A percentile compares a stretch with the other conserved stretches of the same genome.
Conservation (phyloP, 1,140 invertebrate genomes). For the Heterodera carotae region DNA sequence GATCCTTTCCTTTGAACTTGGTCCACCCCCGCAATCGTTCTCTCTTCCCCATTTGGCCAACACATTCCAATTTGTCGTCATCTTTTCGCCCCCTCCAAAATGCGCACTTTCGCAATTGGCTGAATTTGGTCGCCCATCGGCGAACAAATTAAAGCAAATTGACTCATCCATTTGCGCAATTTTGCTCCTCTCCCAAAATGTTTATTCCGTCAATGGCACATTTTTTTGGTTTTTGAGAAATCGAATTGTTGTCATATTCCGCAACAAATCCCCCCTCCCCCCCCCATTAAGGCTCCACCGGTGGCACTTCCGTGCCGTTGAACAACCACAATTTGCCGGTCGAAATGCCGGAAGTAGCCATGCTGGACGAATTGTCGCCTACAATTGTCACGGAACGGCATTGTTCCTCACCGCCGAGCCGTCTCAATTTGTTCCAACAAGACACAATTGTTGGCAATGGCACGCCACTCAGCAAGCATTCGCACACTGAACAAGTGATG, state of each 20-base stretch:
- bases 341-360: constrained; percentile 39
- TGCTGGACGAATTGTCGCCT: constrained; percentile 58
- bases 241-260: no score
- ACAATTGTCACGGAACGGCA: constrained; percentile 27
- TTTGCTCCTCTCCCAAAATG: no score
- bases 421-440: constrained; percentile 61
- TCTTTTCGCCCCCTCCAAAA: neutral
- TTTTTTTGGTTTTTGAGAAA: no score
- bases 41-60: no score
- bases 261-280: no score
- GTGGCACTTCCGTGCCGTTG: neutral
- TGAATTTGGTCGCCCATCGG: neutral
- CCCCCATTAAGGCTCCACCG: constrained; percentile 29
- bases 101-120: neutral
- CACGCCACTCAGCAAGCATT: constrained; percentile 59
- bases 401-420: constrained; percentile 56
- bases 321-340: constrained; percentile 17
- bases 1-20: no score
- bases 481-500: constrained; percentile 62
- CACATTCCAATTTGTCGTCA: no score
- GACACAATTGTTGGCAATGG: constrained; percentile 57
- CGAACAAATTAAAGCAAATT: neutral
- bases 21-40: no score
- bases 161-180: neutral
- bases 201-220: no score